Percentiles rank a stretch among this genome's conserved stretches.
Evolutionary conservation across 2,797 vertebrate genomes (phyloP).

Genomic region (Bradypus variegatus): DNA sequence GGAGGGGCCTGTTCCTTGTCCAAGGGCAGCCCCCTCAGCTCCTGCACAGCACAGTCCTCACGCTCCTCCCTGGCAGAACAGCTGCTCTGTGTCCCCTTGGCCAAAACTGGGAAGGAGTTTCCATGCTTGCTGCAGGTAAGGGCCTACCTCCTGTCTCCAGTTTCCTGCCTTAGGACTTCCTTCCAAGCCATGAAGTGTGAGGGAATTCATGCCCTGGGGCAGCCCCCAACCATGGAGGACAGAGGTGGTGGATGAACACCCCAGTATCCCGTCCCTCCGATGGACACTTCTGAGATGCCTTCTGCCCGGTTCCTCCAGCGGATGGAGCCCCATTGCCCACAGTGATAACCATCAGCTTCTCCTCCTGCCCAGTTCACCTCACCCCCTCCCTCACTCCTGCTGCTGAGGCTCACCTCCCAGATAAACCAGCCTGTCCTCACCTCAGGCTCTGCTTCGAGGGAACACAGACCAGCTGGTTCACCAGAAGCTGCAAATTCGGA

Average conservation of each 20-base stretch:
- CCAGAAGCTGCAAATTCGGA: background rate
- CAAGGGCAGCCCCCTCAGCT: too few species aligned
- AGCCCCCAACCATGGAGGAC: background rate
- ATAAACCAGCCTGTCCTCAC: background rate
- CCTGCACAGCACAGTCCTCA: fast-evolving
- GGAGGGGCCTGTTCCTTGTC: fast-evolving
- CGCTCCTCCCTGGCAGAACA: background rate
- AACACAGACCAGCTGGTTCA: background rate
- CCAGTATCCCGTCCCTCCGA: background rate
- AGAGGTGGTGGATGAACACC: background rate
- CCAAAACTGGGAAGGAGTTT: background rate
- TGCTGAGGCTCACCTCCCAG: background rate
- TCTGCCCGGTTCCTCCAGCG: background rate
- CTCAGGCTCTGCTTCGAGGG: background rate
- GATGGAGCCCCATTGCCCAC: background rate
- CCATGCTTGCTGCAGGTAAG: background rate
- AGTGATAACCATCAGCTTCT: background rate
- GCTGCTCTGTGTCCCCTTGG: background rate
- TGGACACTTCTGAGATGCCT: background rate
- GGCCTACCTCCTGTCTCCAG: background rate
- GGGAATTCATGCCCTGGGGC: background rate
- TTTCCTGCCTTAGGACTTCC: background rate
- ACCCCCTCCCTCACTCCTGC: background rate
- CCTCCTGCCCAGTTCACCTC: background rate
- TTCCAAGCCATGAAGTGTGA: background rate